Evolutionary conservation across 2,113 vertebrate species (phyloP).

Genomic region (Orthochromis malagaraziensis): DNA sequence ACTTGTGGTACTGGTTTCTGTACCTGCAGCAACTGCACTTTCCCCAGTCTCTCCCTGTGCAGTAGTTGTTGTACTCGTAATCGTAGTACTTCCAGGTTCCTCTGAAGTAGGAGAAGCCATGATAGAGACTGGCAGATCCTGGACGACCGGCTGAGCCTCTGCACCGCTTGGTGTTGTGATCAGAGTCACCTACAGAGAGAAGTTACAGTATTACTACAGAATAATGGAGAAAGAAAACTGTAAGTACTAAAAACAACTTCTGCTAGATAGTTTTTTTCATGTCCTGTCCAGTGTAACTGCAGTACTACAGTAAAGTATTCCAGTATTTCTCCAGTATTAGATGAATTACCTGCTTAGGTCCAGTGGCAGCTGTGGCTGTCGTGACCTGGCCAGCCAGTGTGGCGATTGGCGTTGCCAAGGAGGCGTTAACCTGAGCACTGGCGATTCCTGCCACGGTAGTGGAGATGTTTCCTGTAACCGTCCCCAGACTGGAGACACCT

Average conservation of each 20-base stretch:
- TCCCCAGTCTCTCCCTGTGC: neutral
- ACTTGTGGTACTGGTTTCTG: neutral
- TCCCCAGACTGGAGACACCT: slow-evolving; percentile 79
- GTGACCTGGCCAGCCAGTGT: slow-evolving; percentile 79
- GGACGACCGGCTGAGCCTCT: slow-evolving; percentile 78
- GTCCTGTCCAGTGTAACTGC: neutral
- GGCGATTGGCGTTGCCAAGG: slow-evolving; percentile 76
- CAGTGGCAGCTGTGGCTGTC: slow-evolving; percentile 58
- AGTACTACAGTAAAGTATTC: neutral
- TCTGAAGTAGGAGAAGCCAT: slow-evolving; percentile 83
- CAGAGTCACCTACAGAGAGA: slow-evolving; percentile 73
- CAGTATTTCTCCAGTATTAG: neutral
- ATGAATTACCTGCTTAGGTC: slow-evolving; percentile 73
- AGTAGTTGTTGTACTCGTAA: neutral
- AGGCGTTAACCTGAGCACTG: slow-evolving; percentile 64
- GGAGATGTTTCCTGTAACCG: slow-evolving; percentile 75
- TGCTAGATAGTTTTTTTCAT: neutral
- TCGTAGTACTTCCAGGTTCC: slow-evolving; percentile 71
- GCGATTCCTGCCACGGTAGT: slow-evolving; percentile 68
- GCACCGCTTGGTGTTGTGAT: slow-evolving; percentile 83
- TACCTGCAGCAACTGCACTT: slow-evolving; percentile 1
- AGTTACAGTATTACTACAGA: neutral
- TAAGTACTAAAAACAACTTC: neutral
- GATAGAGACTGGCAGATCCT: slow-evolving; percentile 81
- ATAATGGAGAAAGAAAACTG: neutral